These are phyloP conservation scores for Limosa lapponica DNA, from an alignment of 2,797 vertebrate genomes.

Conservation along the genomic window DNA sequence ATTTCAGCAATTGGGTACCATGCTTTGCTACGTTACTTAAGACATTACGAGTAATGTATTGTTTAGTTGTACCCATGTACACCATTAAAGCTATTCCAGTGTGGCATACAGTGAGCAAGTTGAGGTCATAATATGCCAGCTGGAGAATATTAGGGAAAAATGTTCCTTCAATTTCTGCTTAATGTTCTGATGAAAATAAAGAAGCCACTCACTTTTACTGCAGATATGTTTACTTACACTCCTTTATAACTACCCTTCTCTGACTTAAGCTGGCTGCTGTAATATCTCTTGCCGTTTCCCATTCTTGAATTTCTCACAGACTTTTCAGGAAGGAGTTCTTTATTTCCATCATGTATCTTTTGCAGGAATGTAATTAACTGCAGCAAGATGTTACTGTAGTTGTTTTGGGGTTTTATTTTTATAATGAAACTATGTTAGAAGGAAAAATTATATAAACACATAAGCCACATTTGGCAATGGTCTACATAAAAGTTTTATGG, in stretches of 20 bases:
- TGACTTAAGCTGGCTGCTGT: neutral
- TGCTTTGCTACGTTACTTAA: slow-evolving; percentile 74
- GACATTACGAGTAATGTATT: slow-evolving; percentile 75
- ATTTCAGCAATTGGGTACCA: slow-evolving; percentile 63
- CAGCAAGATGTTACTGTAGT: slow-evolving; percentile 23
- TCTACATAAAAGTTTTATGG: slow-evolving; percentile 60
- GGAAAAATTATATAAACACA: slow-evolving; percentile 65
- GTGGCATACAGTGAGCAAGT: slow-evolving; percentile 67
- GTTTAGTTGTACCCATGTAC: slow-evolving; percentile 68
- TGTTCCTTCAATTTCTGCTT: slow-evolving; percentile 78
- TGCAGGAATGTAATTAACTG: slow-evolving; percentile 51
- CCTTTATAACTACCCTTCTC: slow-evolving; percentile 14
- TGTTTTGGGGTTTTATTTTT: slow-evolving; percentile 64
- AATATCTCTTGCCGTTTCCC: neutral
- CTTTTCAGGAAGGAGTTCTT: slow-evolving; percentile 36
- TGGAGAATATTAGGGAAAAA: slow-evolving; percentile 75
- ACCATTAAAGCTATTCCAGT: slow-evolving; percentile 77
- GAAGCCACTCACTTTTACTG: slow-evolving; percentile 48
- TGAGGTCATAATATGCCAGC: slow-evolving; percentile 74
- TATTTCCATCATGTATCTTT: slow-evolving; percentile 30
- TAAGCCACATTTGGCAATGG: neutral
- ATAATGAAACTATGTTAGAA: slow-evolving; percentile 66
- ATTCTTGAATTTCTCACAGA: slow-evolving; percentile 38
- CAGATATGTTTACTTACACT: slow-evolving; percentile 66
- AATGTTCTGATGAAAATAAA: slow-evolving; percentile 80